These are phyloP conservation scores for Pluvianellus socialis DNA, from an alignment of 2,113 vertebrate species.

Conservation along the genomic window DNA sequence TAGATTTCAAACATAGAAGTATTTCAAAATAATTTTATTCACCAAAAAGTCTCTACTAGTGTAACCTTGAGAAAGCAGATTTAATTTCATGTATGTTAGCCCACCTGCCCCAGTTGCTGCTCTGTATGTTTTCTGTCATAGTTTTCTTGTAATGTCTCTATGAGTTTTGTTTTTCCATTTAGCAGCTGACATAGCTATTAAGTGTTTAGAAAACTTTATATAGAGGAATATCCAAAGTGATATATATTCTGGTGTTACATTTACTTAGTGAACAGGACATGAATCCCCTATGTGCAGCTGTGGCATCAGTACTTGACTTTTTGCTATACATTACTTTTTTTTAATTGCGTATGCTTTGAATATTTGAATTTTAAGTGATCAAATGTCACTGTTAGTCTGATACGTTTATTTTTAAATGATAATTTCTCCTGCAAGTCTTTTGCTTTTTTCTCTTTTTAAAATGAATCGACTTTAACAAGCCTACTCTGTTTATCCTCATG, in stretches of 20 bases:
- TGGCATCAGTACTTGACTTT: neutral
- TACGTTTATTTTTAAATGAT: neutral
- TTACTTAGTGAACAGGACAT: neutral
- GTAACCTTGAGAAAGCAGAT: neutral
- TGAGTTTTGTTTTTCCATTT: neutral
- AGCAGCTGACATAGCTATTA: neutral
- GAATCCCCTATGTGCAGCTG: neutral
- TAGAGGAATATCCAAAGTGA: neutral
- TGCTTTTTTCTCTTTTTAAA: neutral
- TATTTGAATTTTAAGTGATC: neutral
- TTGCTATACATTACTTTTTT: neutral
- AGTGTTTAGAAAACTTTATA: neutral
- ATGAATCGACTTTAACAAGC: neutral
- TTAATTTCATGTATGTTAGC: neutral
- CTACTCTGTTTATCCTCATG: neutral
- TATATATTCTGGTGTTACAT: neutral
- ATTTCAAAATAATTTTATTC: neutral
- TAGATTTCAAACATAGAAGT: neutral
- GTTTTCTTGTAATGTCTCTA: neutral
- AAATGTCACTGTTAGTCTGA: accelerated
- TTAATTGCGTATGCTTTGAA: neutral
- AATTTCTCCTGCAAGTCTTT: neutral
- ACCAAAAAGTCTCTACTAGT: neutral
- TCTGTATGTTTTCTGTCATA: neutral
- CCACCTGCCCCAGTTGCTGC: neutral